Evolutionary conservation across 30 jellyfish, hydroid and myxozoan genomes (phyloP).

Genomic region (Haliclystus octoradiatus): DNA sequence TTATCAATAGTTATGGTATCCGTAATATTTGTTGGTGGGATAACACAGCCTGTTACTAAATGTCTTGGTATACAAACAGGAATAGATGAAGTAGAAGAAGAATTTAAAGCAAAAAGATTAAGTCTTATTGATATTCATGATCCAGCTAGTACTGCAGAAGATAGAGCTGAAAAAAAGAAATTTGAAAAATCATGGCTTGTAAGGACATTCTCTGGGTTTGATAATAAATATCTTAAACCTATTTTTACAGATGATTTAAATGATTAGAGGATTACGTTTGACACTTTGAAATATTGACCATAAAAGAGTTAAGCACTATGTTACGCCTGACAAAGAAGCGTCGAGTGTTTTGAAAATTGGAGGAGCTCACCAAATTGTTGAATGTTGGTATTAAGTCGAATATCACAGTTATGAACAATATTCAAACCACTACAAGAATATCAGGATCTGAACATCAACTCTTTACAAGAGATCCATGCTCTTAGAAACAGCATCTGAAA

Average conservation of each 20-base stretch:
- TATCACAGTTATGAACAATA: no score
- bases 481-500: no score
- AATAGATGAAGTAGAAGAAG: conserved; percentile 95
- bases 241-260: conserved; percentile 75
- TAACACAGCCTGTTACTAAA: conserved; percentile 85
- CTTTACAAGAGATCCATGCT: no score
- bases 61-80: conserved; percentile 94
- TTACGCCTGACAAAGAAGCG: no score
- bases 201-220: conserved; percentile 85
- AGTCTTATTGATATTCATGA: conserved; percentile 88
- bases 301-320: no score
- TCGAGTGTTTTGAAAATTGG: no score
- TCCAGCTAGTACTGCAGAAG: conserved; percentile 95
- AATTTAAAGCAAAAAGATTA: conserved; percentile 91
- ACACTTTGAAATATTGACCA: no score
- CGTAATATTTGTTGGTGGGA: conserved; percentile 90
- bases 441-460: no score
- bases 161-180: conserved; percentile 81
- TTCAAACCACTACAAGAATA: no score
- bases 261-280: conserved; percentile 42
- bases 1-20: conserved; percentile 83
- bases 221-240: conserved; percentile 73
- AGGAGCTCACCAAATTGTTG: no score
- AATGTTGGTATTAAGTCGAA: no score
- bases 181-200: conserved; percentile 98